Evolutionary conservation across 2,888 invertebrate species (phyloP), one percentile per base, ranked within the genome.

Genomic region (Melanostoma mellinum): DNA sequence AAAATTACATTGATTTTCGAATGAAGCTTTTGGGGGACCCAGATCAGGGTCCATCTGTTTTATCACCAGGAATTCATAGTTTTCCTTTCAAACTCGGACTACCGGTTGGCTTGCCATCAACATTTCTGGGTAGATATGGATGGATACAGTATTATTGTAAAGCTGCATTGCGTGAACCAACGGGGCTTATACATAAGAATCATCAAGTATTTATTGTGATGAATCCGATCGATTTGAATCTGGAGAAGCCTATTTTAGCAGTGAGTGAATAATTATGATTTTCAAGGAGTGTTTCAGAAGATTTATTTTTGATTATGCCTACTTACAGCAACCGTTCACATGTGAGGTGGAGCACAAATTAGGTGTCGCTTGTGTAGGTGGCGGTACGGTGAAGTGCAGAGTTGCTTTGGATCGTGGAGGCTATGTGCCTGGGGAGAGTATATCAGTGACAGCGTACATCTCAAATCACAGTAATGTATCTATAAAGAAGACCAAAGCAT

Each of bases 191-290:
- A 4, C 98, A 98, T 89, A 98, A 98, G 91, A 98, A 98, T 90
- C 97, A 98, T 90, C 98, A 98, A 92, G 98, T 98, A n/a, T 98
- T 98, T 91, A 97, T 98, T 88, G 97, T 98, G 3, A 97, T 98
- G 97, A 98, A 97, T 91, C 98, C 98, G 3, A 97, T 98, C 86
- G 97, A 98, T 91, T 92, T 98, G 87, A 98, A 98, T 92, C 92
- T 96, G 90, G 98, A 98, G 89, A 97, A 97, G 48, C 94, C 97
- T 5, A 95, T 97, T 86, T 92, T 98, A 86, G 94, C 97, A 89
- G 98, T 98, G 92, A 95, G 95, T 93, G 10, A 69, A 20, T 20
- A 20, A 8, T 30, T 65, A 6, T 53, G 8, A 38, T 50, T 69
- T 44, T 76, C 5, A 32, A 53, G 42, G 38, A 58, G 50, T 42